These are phyloP conservation scores for Steatocranus sp. DNA, from an alignment of 2,797 vertebrate species.

Conservation along the genomic window DNA sequence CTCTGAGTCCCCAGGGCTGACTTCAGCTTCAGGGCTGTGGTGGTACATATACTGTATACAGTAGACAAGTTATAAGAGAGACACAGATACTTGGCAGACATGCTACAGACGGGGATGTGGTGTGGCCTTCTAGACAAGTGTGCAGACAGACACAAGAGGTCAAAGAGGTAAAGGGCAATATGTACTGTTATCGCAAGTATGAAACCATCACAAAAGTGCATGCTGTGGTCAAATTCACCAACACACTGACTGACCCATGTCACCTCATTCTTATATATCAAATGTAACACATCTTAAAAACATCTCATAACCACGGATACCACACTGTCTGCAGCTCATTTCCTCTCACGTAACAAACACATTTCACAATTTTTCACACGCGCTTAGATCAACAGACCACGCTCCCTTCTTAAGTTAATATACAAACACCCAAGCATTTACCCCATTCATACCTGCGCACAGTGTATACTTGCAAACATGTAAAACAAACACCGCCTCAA, in stretches of 20 bases:
- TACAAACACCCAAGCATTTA: neutral
- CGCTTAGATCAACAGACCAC: neutral
- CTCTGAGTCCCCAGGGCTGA: slow-evolving; percentile 58
- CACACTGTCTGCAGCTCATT: neutral
- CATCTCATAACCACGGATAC: neutral
- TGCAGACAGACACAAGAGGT: slow-evolving; percentile 7
- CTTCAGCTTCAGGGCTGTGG: slow-evolving; percentile 58
- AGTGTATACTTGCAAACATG: neutral
- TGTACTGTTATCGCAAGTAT: neutral
- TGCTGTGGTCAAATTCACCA: neutral
- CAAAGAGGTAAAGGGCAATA: slow-evolving; percentile 1
- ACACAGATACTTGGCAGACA: slow-evolving; percentile 48
- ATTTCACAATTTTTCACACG: neutral
- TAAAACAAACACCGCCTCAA: slow-evolving; percentile 37
- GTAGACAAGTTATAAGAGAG: slow-evolving; percentile 55
- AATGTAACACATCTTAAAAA: neutral
- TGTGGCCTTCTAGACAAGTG: slow-evolving; percentile 32
- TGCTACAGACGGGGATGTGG: slow-evolving; percentile 22
- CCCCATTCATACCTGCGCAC: neutral
- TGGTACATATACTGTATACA: slow-evolving; percentile 59
- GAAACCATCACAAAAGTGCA: neutral
- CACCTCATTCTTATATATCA: neutral
- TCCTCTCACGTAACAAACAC: neutral
- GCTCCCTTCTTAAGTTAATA: neutral
- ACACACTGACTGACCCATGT: neutral